Evolutionary conservation across 2,888 invertebrate genomes (phyloP).

Genomic region (Acleris laterana): DNA sequence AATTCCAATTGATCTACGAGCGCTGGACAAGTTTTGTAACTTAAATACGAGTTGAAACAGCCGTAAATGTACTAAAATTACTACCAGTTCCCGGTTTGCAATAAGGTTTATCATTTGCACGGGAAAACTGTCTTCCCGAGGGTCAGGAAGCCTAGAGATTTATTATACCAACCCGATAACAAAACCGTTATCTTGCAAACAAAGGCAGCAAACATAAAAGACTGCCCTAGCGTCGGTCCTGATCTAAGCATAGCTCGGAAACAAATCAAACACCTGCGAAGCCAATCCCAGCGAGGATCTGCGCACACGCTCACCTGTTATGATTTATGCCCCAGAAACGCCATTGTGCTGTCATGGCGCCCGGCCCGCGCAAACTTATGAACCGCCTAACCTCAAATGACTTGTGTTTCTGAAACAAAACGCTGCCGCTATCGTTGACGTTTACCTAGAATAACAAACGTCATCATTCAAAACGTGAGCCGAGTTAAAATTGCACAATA

Average conservation of each 20-base stretch:
- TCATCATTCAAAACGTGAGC: conserved; percentile 31
- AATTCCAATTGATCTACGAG: background rate
- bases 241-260: conserved; percentile 38
- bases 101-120: background rate
- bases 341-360: conserved; percentile 73
- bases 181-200: conserved; percentile 33
- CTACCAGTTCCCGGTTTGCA: background rate
- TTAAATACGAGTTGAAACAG: background rate
- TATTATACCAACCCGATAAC: conserved; percentile 24
- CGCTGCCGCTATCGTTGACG: conserved; percentile 35
- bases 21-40: background rate
- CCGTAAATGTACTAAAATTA: too few species aligned
- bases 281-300: conserved; percentile 52
- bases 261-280: conserved; percentile 60
- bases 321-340: conserved; percentile 69
- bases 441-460: conserved; percentile 31
- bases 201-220: conserved; percentile 35
- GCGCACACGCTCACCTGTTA: conserved; percentile 70
- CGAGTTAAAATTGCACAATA: conserved; percentile 21
- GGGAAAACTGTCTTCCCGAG: conserved; percentile 12
- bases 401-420: conserved; percentile 55
- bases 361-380: conserved; percentile 65
- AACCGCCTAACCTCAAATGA: conserved; percentile 65
- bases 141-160: conserved; percentile 26
- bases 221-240: conserved; percentile 27